Percentiles rank a stretch among this genome's conserved stretches.
These are phyloP conservation scores for Typhlichthys subterraneus DNA, from an alignment of 2,797 vertebrate genomes.

Conservation along the genomic window DNA sequence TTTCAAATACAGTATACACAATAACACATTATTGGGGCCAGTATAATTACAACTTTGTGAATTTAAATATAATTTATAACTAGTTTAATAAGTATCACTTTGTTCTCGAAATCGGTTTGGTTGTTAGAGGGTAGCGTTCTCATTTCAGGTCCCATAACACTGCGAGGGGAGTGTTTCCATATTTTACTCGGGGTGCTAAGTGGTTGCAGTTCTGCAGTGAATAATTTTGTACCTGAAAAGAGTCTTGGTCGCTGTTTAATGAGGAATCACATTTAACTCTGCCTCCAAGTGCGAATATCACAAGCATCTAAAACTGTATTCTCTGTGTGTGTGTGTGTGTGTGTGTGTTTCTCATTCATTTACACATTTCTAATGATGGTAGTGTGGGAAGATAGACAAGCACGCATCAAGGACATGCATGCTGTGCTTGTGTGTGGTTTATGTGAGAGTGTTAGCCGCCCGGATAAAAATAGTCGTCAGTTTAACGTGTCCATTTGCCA, in stretches of 20 bases:
- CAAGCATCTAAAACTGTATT: slow-evolving; percentile 48
- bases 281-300: slow-evolving; percentile 71
- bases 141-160: slow-evolving; percentile 60
- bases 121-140: slow-evolving; percentile 47
- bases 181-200: slow-evolving; percentile 77
- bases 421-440: slow-evolving; percentile 9
- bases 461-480: not conserved
- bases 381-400: slow-evolving; percentile 27
- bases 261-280: slow-evolving; percentile 68
- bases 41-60: slow-evolving; percentile 17
- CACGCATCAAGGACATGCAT: not conserved
- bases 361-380: slow-evolving; percentile 51
- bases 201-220: slow-evolving; percentile 67
- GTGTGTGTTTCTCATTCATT: slow-evolving; percentile 27
- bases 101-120: slow-evolving; percentile 50
- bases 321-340: not conserved
- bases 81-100: slow-evolving; percentile 41
- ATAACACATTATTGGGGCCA: too few species aligned
- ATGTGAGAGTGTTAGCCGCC: not conserved
- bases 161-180: slow-evolving; percentile 66
- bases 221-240: slow-evolving; percentile 62
- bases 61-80: slow-evolving; percentile 39
- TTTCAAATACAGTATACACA: too few species aligned
- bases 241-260: slow-evolving; percentile 64
- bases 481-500: slow-evolving; percentile 24